A percentile compares a stretch with the other conserved stretches of the same genome.
These are phyloP conservation scores for Hypercompe scribonia DNA, from an alignment of 2,888 invertebrate species.

Conservation along the genomic window DNA sequence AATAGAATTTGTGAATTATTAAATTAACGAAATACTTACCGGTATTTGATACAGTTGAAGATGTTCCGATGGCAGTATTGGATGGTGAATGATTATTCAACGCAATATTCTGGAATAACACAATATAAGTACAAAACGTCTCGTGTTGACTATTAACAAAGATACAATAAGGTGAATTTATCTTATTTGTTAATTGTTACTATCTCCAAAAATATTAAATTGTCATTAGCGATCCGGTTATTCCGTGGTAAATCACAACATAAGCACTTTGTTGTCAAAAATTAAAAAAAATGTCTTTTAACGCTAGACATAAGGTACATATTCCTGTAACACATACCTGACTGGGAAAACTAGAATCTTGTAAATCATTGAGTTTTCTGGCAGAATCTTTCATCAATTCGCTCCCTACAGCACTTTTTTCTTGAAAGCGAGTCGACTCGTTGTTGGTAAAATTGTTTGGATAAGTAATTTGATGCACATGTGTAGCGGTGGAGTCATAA, in stretches of 20 bases:
- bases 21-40: slow-evolving; percentile 58
- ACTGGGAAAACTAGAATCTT: slow-evolving; percentile 73
- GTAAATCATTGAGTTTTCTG: slow-evolving; percentile 66
- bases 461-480: slow-evolving; percentile 68
- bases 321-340: slow-evolving; percentile 69
- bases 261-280: neutral
- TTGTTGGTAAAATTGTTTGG: slow-evolving; percentile 67
- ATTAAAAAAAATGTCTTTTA: too few relatives aligned
- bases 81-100: too few relatives aligned
- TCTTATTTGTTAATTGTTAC: too few relatives aligned
- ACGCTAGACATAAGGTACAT: slow-evolving; percentile 58
- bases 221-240: slow-evolving; percentile 80
- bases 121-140: too few relatives aligned
- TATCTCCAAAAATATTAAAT: slow-evolving; percentile 76
- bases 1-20: neutral
- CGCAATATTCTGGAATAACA: too few relatives aligned
- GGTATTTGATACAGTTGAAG: too few relatives aligned
- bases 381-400: slow-evolving; percentile 70
- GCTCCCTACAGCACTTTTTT: slow-evolving; percentile 64
- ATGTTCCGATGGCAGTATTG: too few relatives aligned
- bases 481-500: slow-evolving; percentile 56
- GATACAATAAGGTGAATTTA: too few relatives aligned
- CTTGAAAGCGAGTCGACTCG: slow-evolving; percentile 71
- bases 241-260: slow-evolving; percentile 71
- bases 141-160: too few relatives aligned